phyloP scores from a whole-genome alignment of 37 sponge, comb jelly and placozoan genomes.

The Spongilla lacustris region DNA sequence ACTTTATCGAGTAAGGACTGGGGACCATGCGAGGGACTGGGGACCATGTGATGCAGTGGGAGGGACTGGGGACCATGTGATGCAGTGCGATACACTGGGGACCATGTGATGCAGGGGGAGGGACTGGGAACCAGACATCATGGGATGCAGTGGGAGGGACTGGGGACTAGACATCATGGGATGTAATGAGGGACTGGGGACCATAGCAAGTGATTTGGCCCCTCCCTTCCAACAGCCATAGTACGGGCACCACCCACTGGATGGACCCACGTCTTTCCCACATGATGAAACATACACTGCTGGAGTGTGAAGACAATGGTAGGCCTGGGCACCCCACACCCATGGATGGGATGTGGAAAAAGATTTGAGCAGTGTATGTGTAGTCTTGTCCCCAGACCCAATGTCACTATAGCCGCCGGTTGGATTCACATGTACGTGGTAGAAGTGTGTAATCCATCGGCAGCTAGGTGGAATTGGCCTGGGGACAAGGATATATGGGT shows the following conservation, averaged over 20 bases:
- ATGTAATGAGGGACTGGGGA: too few relatives aligned
- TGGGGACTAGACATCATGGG: too few relatives aligned
- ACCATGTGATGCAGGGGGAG: neutral
- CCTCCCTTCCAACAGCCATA: constrained; percentile 84
- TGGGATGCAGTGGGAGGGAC: too few relatives aligned
- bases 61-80: neutral
- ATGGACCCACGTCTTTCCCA: constrained; percentile 90
- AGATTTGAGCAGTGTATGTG: neutral
- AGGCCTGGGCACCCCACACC: constrained; percentile 5
- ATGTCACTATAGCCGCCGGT: neutral
- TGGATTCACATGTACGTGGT: too few relatives aligned
- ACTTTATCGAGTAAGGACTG: constrained; percentile 90
- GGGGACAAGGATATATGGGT: too few relatives aligned
- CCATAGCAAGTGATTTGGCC: too few relatives aligned
- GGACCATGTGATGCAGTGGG: too few relatives aligned
- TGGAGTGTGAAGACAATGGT: constrained; percentile 91
- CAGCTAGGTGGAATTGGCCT: too few relatives aligned
- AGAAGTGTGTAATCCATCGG: too few relatives aligned
- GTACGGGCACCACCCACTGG: constrained; percentile 94
- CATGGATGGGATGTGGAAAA: neutral
- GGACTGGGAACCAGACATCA: too few relatives aligned
- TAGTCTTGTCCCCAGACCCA: neutral
- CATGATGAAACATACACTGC: constrained; percentile 65
- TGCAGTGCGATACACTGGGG: too few relatives aligned
- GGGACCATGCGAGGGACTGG: neutral